Evolutionary conservation across 2,888 invertebrate species (phyloP).

Genomic region (Napeogenes inachia): DNA sequence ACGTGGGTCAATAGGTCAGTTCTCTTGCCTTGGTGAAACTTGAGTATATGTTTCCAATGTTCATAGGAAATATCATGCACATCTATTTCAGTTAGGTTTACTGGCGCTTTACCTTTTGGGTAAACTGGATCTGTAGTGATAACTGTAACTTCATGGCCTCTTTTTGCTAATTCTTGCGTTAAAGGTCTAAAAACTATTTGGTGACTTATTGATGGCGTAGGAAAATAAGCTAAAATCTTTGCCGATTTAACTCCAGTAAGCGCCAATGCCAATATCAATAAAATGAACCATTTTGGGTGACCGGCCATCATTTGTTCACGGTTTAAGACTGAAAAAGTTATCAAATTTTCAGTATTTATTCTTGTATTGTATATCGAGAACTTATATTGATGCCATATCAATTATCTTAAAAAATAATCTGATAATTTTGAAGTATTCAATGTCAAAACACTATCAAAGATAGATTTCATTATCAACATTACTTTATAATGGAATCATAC

Average conservation of each 20-base stretch:
- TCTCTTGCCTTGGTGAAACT: constrained; percentile 11
- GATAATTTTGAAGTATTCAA: too few species aligned
- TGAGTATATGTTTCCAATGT: constrained; percentile 16
- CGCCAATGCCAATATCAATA: background rate
- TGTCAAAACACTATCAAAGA: too few species aligned
- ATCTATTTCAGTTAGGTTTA: constrained; percentile 49
- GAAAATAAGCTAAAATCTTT: constrained; percentile 47
- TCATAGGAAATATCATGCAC: constrained; percentile 46
- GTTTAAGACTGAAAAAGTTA: background rate
- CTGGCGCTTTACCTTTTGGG: constrained; percentile 42
- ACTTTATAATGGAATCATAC: too few species aligned
- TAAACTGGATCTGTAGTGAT: constrained; percentile 48
- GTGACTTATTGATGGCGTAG: constrained; percentile 53
- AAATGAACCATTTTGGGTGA: background rate
- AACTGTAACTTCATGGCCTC: constrained; percentile 56
- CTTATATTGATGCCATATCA: background rate
- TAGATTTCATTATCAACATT: too few species aligned
- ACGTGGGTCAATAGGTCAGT: constrained; percentile 11
- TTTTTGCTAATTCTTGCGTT: constrained; percentile 43
- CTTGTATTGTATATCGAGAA: background rate
- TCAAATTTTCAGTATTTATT: background rate
- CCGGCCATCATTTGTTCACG: background rate
- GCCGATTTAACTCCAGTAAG: constrained; percentile 30
- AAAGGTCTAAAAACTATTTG: constrained; percentile 42
- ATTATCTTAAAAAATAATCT: background rate